These are phyloP conservation scores for Pseudochirops cupreus DNA, from an alignment of 2,797 vertebrate genomes.

Conservation along the genomic window DNA sequence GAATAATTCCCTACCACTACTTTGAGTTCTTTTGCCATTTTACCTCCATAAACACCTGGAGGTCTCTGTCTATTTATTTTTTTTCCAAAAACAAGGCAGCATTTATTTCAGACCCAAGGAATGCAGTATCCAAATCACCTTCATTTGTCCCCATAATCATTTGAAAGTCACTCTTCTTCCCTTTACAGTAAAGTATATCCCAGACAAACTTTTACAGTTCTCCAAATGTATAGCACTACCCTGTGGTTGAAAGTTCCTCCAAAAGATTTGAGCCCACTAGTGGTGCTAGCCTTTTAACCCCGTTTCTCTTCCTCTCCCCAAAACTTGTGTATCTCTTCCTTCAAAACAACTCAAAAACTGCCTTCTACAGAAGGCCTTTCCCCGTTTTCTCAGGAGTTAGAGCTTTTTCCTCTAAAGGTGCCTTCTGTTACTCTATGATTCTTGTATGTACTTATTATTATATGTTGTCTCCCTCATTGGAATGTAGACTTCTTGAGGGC, in stretches of 20 bases:
- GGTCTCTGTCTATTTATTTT: background rate
- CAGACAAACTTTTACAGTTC: background rate
- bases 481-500: background rate
- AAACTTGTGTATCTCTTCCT: background rate
- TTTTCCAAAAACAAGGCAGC: background rate
- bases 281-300: background rate
- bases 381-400: background rate
- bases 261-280: background rate
- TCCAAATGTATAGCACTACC: background rate
- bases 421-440: background rate
- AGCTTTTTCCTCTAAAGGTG: background rate
- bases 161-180: background rate
- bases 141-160: background rate
- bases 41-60: background rate
- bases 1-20: background rate
- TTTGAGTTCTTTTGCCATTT: background rate
- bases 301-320: background rate
- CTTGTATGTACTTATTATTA: background rate
- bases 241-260: background rate
- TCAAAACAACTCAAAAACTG: background rate
- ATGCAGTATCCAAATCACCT: background rate
- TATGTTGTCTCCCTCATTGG: background rate
- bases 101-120: background rate
- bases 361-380: background rate
- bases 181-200: background rate